Evolutionary conservation across 2,797 vertebrate species (phyloP).

Genomic region (Eremophila alpestris): DNA sequence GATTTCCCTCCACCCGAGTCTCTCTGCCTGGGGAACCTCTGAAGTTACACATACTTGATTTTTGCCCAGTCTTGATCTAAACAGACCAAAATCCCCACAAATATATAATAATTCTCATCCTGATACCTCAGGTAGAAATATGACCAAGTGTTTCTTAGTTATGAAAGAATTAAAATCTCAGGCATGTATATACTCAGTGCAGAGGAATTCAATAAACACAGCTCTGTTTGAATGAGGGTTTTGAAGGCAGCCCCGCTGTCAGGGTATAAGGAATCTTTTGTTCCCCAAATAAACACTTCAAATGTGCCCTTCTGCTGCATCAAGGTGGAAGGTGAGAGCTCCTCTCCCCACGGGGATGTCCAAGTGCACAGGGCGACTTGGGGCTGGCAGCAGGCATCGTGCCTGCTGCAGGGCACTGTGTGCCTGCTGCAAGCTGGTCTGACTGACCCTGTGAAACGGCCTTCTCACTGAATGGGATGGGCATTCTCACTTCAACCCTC

Average conservation of each 20-base stretch:
- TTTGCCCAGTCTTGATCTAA: constrained; percentile 16
- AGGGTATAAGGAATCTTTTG: constrained; percentile 35
- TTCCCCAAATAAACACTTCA: background rate
- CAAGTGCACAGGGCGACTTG: accelerated
- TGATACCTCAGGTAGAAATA: background rate
- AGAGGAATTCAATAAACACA: constrained; percentile 53
- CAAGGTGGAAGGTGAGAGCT: background rate
- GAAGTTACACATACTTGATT: constrained; percentile 4
- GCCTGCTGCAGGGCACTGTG: background rate
- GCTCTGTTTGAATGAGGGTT: constrained; percentile 38
- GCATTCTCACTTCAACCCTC: background rate
- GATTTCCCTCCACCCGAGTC: background rate
- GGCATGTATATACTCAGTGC: constrained; percentile 13
- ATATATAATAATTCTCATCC: background rate
- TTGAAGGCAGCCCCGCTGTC: constrained; percentile 2
- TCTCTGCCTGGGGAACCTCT: background rate
- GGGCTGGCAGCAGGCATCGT: background rate
- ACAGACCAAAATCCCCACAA: background rate
- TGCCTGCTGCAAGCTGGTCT: background rate
- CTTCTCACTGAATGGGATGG: background rate
- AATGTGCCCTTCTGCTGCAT: background rate
- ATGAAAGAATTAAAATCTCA: constrained; percentile 38
- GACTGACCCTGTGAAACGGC: accelerated
- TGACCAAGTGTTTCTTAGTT: background rate
- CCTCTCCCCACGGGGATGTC: accelerated